Base-by-base conservation (phyloP, 2,113 vertebrate species). In the Ammodramus savannarum region DNA sequence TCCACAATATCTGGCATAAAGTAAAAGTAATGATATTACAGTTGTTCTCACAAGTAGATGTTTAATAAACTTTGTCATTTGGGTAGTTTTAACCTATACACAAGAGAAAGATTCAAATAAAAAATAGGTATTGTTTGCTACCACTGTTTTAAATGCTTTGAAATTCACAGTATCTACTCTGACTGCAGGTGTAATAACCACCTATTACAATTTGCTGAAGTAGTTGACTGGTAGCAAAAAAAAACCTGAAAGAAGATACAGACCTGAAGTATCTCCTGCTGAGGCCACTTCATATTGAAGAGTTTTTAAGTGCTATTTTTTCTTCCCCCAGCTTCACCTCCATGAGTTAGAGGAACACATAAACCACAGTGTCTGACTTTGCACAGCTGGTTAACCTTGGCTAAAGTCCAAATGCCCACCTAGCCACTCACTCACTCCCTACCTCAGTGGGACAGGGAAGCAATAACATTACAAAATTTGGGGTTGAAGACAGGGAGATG, bases 91-190 rank as follows among this genome's bases (percentile, higher is more conserved):
- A 39, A 14, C 7, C 15, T 48, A 36, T 12, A 65, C 14, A 57
- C 31, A 55, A 63, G 39, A 79, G 71, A 78, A 89, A 72, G 21
- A 43, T 55, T 87, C 23, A 63, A 61, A 75, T 46, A 26, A 51
- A 85, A 89, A 67, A 15, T 11, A 87, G 6, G 3, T 75, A 34
- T 79, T 79, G 3, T 44, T 26, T 46, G 14, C 54, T 72, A 61
- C 11, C 10, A 26, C 7, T 55, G 36, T 80, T 90, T 73, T 54
- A 44, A 43, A 43, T 54, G 19, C 14, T 67, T 79, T 73, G 69
- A 82, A 88, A 92, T 68, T 75, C 88, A 82, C 39, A 72, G 34
- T 38, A 71, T 21, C 29, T 65, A 52, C 44, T 57, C 38, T 85
- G 48, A 55, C 49, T 85, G 58, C 55, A 73, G 25, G 21, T 73